Evolutionary conservation across 2,113 vertebrate species (phyloP), one percentile per base, ranked within the genome.

Genomic region (Copsychus sechellarum): DNA sequence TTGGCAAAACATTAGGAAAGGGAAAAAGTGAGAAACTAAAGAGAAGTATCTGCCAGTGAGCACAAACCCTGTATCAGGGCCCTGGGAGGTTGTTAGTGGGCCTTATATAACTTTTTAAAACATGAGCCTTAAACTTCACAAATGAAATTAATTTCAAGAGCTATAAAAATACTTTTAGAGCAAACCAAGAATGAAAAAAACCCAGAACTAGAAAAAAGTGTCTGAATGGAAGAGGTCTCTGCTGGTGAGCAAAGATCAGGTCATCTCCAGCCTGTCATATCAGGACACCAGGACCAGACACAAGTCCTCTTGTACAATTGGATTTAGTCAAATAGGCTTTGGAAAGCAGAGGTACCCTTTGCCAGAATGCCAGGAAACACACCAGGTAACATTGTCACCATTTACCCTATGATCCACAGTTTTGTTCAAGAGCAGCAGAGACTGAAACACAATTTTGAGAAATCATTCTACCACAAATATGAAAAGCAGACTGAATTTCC

Each of bases 401-500:
- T 57, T 61, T 61, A 18, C 25, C 8, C 61, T 64, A 66, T 65
- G 62, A 80, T 4, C 10, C 40, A 34, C 5, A 10, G 19, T n/a
- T 76, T 20, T 83, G 13, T 48, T 72, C 42, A 86, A 54, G 86
- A 82, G 36, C 14, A 61, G 14, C 36, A 72, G n/a, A 40, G 33
- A 0, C 0, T 4, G 22, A 83, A 90, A 73, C 8, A 18, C 11
- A 71, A 56, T 7, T 40, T 51, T 5, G 2, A 88, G 48, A 90
- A 90, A 72, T 60, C 76, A 36, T 72, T 28, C 24, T 36, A 69
- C 88, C 14, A 3, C 62, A 95, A 90, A 23, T 57, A 95, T 58
- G 64, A 88, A 86, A 45, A 83, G 31, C n/a, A 65, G 76, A 12
- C 45, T 70, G 80, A 93, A 73, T 77, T 95, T 88, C 82, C 67